Percentiles rank a stretch among this genome's conserved stretches.
Evolutionary conservation across 2,797 vertebrate species (phyloP).

Genomic region (Picus viridis): DNA sequence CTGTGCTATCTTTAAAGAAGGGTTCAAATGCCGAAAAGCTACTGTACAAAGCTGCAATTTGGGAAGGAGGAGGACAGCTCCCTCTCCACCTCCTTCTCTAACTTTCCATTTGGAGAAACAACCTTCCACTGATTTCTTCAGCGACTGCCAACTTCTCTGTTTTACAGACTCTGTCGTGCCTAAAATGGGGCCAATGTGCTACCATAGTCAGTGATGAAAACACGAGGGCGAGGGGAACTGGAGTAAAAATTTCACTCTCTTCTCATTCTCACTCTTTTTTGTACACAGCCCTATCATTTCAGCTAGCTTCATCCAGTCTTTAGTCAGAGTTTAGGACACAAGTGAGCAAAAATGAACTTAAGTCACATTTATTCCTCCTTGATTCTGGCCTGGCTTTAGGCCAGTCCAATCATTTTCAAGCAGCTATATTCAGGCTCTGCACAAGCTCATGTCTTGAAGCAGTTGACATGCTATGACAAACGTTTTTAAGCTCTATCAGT

Average conservation of each 20-base stretch:
- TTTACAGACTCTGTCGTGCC: not conserved
- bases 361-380: conserved; percentile 40
- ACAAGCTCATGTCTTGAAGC: conserved; percentile 18
- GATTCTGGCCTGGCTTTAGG: conserved; percentile 22
- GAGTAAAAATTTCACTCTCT: not conserved
- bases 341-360: not conserved
- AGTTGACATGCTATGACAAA: conserved; percentile 26
- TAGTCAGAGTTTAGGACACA: not conserved
- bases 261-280: not conserved
- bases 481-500: not conserved
- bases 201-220: not conserved
- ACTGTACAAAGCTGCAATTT: not conserved
- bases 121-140: not conserved
- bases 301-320: not conserved
- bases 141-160: not conserved
- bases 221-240: not conserved
- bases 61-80: not conserved
- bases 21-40: not conserved
- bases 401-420: not conserved
- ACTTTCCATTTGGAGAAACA: not conserved
- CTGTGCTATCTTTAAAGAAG: not conserved
- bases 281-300: rapidly evolving
- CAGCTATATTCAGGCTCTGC: conserved; percentile 28
- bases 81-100: not conserved
- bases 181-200: not conserved